These are phyloP conservation scores for Callopanchax toddi DNA, from an alignment of 2,113 vertebrate species.

Conservation along the genomic window DNA sequence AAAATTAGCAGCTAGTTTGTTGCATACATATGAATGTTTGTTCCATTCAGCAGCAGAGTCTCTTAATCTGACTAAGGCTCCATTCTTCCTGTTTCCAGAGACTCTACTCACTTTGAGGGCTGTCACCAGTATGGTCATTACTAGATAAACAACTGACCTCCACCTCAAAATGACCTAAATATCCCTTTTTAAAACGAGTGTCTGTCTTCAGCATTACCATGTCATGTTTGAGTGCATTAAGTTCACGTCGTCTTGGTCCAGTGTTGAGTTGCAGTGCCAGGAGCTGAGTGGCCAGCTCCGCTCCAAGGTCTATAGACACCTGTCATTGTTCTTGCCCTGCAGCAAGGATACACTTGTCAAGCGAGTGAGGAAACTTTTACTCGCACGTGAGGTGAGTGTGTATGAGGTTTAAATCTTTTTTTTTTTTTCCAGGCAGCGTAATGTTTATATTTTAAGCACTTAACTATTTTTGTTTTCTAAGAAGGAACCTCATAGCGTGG, in stretches of 20 bases:
- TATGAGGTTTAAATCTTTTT: neutral
- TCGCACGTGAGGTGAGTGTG: conserved; percentile 81
- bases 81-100: no score
- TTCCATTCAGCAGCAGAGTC: no score
- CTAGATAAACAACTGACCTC: no score
- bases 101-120: no score
- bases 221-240: neutral
- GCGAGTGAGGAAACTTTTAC: conserved; percentile 86
- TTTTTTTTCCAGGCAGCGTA: neutral
- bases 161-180: no score
- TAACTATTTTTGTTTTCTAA: conserved; percentile 64
- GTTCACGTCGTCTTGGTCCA: conserved; percentile 54
- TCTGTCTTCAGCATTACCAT: no score
- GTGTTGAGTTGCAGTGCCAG: conserved; percentile 88
- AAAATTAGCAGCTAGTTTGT: no score
- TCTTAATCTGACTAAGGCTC: no score
- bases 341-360: conserved; percentile 90
- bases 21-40: no score
- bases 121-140: no score
- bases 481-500: conserved; percentile 77
- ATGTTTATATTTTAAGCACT: neutral
- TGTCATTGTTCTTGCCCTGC: conserved; percentile 92
- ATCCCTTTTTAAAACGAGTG: no score
- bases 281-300: conserved; percentile 84
- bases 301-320: conserved; percentile 89